These are phyloP conservation scores for Sipha maydis DNA, from an alignment of 2,888 invertebrate genomes.

Conservation along the genomic window DNA sequence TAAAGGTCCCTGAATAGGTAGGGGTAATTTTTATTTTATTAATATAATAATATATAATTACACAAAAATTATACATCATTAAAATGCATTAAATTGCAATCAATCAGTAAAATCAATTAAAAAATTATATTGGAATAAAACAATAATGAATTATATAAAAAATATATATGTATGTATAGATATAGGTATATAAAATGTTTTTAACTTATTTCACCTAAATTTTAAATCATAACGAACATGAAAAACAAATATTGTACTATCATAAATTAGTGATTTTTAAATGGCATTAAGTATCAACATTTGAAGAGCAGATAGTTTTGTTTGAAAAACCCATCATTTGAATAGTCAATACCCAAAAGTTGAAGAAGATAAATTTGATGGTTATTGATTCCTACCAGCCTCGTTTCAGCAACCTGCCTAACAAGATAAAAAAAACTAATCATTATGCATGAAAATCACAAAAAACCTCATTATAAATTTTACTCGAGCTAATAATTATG, in stretches of 20 bases:
- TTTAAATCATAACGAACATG: conserved; percentile 45
- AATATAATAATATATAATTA: conserved; percentile 49
- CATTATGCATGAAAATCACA: conserved; percentile 55
- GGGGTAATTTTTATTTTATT: conserved; percentile 45
- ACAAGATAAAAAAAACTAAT: conserved; percentile 61
- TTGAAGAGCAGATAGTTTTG: conserved; percentile 52
- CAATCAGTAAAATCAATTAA: conserved; percentile 17
- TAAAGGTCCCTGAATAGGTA: conserved; percentile 43
- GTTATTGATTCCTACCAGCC: conserved; percentile 61
- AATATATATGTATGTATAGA: conserved; percentile 26
- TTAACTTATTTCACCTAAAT: conserved; percentile 38
- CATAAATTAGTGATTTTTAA: conserved; percentile 46
- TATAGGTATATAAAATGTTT: conserved; percentile 30
- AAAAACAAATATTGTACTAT: conserved; percentile 50
- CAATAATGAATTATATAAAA: conserved; percentile 58
- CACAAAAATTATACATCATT: conserved; percentile 47
- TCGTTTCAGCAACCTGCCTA: conserved; percentile 60
- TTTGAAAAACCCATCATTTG: conserved; percentile 54
- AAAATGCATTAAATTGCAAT: conserved; percentile 45
- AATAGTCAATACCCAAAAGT: conserved; percentile 57
- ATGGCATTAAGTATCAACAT: conserved; percentile 54
- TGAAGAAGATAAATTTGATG: conserved; percentile 56
- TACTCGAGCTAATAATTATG: conserved; percentile 33
- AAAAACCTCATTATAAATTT: conserved; percentile 44
- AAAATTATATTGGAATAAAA: conserved; percentile 56